A percentile compares a stretch with the other conserved stretches of the same genome.
Evolutionary conservation across 2,113 vertebrate genomes (phyloP).

Genomic region (Colaptes auratus): DNA sequence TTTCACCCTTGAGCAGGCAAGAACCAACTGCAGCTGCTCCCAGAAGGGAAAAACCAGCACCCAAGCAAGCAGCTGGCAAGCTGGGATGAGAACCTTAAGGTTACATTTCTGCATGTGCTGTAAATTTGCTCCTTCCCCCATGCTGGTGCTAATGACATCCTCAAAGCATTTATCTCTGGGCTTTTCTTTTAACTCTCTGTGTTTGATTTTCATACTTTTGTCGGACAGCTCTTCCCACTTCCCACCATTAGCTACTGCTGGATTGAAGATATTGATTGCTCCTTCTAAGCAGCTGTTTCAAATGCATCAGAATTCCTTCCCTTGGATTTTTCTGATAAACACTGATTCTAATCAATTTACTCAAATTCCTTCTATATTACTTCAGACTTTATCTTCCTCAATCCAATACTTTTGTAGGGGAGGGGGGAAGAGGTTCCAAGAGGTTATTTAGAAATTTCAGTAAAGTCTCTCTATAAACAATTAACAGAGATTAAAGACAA

Average conservation of each 20-base stretch:
- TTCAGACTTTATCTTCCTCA: slow-evolving; percentile 45
- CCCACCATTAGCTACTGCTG: not conserved
- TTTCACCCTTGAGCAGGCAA: not conserved
- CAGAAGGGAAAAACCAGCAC: not conserved
- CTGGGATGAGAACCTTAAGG: not conserved
- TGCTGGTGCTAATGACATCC: not conserved
- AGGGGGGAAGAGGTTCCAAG: slow-evolving; percentile 38
- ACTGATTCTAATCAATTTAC: slow-evolving; percentile 59
- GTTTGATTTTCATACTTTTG: not conserved
- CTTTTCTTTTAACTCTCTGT: not conserved
- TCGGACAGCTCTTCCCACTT: slow-evolving; percentile 26
- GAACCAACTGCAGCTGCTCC: not conserved
- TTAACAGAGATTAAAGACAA: slow-evolving; percentile 37
- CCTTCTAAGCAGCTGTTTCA: slow-evolving; percentile 55
- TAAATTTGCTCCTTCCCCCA: not conserved
- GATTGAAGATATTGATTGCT: slow-evolving; percentile 21
- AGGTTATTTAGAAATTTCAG: slow-evolving; percentile 45
- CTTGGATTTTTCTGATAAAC: slow-evolving; percentile 57
- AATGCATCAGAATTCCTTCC: slow-evolving; percentile 59
- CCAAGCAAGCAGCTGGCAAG: not conserved
- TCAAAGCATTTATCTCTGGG: not conserved
- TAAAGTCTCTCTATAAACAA: slow-evolving; percentile 56
- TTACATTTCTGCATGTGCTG: not conserved
- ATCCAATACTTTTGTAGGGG: slow-evolving; percentile 26
- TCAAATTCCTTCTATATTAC: slow-evolving; percentile 60